Conservation (phyloP, 2,113 vertebrate species). For the Platichthys stellatus region DNA sequence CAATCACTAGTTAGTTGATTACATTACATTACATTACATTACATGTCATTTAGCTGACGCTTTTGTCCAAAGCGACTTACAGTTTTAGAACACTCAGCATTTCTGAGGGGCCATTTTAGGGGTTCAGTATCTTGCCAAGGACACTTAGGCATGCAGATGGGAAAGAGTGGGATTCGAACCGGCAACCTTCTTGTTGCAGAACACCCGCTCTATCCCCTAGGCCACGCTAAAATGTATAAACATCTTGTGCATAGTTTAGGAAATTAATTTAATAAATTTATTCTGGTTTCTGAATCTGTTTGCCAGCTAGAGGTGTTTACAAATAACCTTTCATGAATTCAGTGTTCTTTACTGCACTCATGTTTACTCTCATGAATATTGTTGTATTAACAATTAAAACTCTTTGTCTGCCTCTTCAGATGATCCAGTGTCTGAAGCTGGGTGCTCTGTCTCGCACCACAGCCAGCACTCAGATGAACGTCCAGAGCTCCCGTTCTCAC, state of each 20-base stretch:
- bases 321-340: neutral
- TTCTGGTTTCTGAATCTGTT: neutral
- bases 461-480: constrained; percentile 99
- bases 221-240: neutral
- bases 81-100: no score
- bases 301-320: neutral
- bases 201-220: no score
- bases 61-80: no score
- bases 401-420: constrained; percentile 78
- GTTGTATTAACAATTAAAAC: neutral
- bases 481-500: constrained; percentile 97
- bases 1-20: neutral
- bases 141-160: no score
- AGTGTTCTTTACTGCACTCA: neutral
- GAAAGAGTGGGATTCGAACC: no score
- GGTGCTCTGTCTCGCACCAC: constrained; percentile 95
- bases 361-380: neutral
- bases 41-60: no score
- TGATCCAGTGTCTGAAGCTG: constrained; percentile 97
- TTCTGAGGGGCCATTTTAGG: no score
- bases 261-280: neutral
- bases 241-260: neutral
- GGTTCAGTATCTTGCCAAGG: no score
- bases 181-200: no score
- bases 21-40: no score